Base-by-base conservation (phyloP, 2,113 vertebrate genomes). In the Lota lota region DNA sequence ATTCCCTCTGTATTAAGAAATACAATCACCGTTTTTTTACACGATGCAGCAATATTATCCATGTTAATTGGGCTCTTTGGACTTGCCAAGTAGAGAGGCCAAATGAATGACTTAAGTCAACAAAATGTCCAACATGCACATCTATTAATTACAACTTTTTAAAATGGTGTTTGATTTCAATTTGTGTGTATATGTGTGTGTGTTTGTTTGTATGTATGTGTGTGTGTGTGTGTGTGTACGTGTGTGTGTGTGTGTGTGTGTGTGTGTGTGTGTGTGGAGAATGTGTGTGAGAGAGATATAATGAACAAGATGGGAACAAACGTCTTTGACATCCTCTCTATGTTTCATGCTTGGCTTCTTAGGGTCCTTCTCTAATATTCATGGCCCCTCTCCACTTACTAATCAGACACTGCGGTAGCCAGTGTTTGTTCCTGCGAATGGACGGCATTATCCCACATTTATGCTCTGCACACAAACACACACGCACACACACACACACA, bases 31-130 rank as follows among this genome's bases (percentile, higher is more conserved):
- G 24, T 77, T 82, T 93, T 93, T 92, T 91, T 92, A 93, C 91
- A 75, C 86, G 69, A 88, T 87, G 82, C 87, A 90, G 85, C 87
- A 92, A 77, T 90, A 89, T 88, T 92, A 91, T 82, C 88, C 76
- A 93, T 93, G 87, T 90, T 91, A 92, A 93, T 85, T 88, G 76
- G 85, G 83, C 86, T 91, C 90, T 92, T 89, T 93, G 91, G 93
- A 94, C 92, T 87, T 88, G 79, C 88, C 70, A 84, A 87, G 90
- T 89, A 89, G 90, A 90, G 90, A 87, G 85, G 80, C 88, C 83
- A 83, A 90, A 89, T 93, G 91, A 93, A 93, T 92, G 93, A 94
- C 85, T 81, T 85, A 93, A 87, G 93, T 92, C 78, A 83, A 77
- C 87, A 95, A 90, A 90, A 92, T 92, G 92, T 90, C 91, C 89